Base-by-base conservation (phyloP, 2,888 invertebrate genomes). In the Aproaerema taeniolella region DNA sequence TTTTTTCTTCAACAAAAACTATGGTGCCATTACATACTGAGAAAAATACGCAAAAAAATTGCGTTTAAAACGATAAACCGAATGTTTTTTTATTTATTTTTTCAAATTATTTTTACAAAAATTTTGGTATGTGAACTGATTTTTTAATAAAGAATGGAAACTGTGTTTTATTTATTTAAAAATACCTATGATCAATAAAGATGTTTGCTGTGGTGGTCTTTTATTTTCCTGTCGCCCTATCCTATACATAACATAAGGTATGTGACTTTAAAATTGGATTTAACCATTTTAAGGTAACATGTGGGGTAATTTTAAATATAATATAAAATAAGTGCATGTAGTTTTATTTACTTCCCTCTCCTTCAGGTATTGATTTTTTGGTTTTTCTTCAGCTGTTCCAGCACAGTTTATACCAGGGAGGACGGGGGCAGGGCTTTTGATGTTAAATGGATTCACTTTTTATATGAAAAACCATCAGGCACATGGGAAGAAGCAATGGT, bases 391-490 rank as follows among this genome's bases (percentile, higher is more conserved):
- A 60, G 68, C 85, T 81, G 85, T 86, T 57, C 83, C 81, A 39
- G 85, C 85, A 5, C 76, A 78, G 55, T 86, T 83, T 49, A 83
- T 86, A 43, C 83, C 85, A 1, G 85, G 85, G 17, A 53, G 85
- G 33, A 85, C 85, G 0, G 85, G 85, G 0, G 82, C 85, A 2
- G 81, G 83, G 0, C 55, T 86, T 2, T 61, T 86, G 9, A 77
- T 85, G 46, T 65, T 86, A 17, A 81, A 86, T 9, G 85, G 85
- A 0, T 85, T 83, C 47, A 86, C 85, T 7, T 86, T 86, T 51
- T 86, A 86, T 43, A 82, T 85, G 83, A 86, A 86, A 52, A 86
- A 86, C 46, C 83, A 85, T 48, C 85, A 85, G 46, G 85, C 85
- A 0, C 81, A 85, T 46, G 85, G 85, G 1, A 85, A 83, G 50